Conservation (phyloP, 53 echinoderm and acorn worm genomes). For the Actinopyga echinites region DNA sequence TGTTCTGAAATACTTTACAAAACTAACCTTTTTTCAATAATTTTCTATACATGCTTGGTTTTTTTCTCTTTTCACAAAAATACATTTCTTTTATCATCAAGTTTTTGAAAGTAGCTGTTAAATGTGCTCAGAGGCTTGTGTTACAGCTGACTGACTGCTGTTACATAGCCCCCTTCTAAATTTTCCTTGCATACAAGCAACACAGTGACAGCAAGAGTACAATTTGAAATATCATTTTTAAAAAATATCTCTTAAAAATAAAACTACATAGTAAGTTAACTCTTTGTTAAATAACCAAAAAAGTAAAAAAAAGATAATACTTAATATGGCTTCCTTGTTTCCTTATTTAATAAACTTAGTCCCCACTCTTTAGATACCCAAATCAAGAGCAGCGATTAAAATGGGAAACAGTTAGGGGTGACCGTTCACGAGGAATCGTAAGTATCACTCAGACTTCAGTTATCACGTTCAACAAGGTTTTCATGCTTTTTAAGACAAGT, state of each 20-base stretch:
- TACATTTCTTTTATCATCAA: not conserved
- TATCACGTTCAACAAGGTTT: too few relatives aligned
- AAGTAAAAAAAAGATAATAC: too few relatives aligned
- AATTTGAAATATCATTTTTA: not conserved
- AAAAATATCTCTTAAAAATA: conserved; percentile 19
- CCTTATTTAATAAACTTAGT: too few relatives aligned
- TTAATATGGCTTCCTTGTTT: too few relatives aligned
- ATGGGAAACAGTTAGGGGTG: too few relatives aligned
- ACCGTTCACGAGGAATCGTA: too few relatives aligned
- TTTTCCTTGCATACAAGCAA: conserved; percentile 13
- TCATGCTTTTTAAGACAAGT: too few relatives aligned
- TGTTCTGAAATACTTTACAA: conserved; percentile 38
- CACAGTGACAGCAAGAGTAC: conserved; percentile 2
- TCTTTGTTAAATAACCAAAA: not conserved
- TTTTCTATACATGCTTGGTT: conserved; percentile 19
- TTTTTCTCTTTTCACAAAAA: conserved; percentile 16
- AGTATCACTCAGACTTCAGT: too few relatives aligned
- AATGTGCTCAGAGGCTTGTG: too few relatives aligned
- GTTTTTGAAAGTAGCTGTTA: conserved; percentile 13
- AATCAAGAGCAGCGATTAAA: too few relatives aligned
- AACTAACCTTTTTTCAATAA: conserved; percentile 25
- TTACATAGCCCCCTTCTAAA: not conserved
- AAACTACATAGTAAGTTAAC: not conserved
- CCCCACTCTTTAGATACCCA: too few relatives aligned
- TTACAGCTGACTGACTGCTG: too few relatives aligned